A percentile compares a stretch with the other conserved stretches of the same genome.
Conservation (phyloP, 2,113 vertebrate species). For the Zosterops hypoxanthus region DNA sequence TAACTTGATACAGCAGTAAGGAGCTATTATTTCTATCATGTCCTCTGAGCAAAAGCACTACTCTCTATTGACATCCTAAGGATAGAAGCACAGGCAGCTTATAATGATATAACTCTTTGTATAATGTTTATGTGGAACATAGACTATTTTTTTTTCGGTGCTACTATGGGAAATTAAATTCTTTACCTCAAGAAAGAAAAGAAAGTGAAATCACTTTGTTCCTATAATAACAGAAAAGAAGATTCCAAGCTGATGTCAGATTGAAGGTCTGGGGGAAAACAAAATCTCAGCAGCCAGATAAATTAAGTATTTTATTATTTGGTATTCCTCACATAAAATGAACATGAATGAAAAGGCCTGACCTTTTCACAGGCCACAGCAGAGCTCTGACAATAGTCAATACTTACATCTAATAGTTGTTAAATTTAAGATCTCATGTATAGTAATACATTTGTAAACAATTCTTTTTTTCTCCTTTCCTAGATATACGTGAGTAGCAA, state of each 20-base stretch:
- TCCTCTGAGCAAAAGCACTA: neutral
- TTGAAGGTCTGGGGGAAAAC: neutral
- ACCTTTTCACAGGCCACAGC: slow-evolving; percentile 50
- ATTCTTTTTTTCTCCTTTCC: neutral
- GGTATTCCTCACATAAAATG: slow-evolving; percentile 54
- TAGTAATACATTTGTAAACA: slow-evolving; percentile 63
- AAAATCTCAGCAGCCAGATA: neutral
- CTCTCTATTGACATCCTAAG: neutral
- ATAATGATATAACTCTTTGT: neutral
- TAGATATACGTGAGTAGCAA: neutral
- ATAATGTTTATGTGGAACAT: neutral
- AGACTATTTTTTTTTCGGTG: neutral
- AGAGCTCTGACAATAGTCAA: slow-evolving; percentile 47
- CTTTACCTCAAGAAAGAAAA: slow-evolving; percentile 23
- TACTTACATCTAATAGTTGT: slow-evolving; percentile 58
- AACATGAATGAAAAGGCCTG: slow-evolving; percentile 56
- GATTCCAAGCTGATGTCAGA: neutral
- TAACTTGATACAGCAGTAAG: neutral
- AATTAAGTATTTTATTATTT: slow-evolving; percentile 53
- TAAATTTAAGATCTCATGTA: slow-evolving; percentile 45
- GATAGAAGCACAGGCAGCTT: neutral
- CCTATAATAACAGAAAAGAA: neutral
- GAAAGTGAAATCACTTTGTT: neutral
- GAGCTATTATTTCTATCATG: neutral
- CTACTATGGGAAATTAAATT: neutral